Base-by-base conservation (phyloP, 2,113 vertebrate genomes). In the Lanius ludovicianus region DNA sequence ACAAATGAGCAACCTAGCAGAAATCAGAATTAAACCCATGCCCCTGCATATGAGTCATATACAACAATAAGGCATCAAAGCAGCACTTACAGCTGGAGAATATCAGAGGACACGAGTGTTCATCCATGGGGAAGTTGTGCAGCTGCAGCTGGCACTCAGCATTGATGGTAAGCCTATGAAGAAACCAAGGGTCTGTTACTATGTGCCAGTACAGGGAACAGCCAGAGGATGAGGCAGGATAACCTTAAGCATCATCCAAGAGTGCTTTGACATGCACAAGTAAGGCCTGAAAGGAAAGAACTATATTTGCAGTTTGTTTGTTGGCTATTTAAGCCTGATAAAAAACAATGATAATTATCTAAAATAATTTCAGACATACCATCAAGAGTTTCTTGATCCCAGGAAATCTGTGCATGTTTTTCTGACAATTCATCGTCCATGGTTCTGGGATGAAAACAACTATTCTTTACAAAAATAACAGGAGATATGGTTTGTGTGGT, bases 71-170 rank as follows among this genome's bases (percentile, higher is more conserved):
- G 31, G 25, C 47, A 67, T 50, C 42, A 63, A 84, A 85, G 30
- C 28, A 93, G 82, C 98, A 99, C 99, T 99, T 98, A 99, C 99
- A 99, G 98, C 99, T 99, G 95, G 99, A 99, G 98, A 99, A 99
- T 95, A 99, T 98, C 96, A 99, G 98, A 1, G 99, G 99, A 92
- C 99, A 99, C 1, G 99, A 99, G 86, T 99, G 99, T 52, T 99
- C 98, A 83, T 99, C 99, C 99, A 99, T 99, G 39, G 99, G 99
- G 90, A 99, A 99, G 98, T 99, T 99, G 96, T 99, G 99, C 30
- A 99, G 98, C 96, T 99, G 99, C 71, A 99, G 98, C 97, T 99
- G 99, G 91, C 99, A 99, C 86, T 99, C 99, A 4, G 99, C 99
- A 0, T 99, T 99, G 95, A 99, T 99, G 70, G 99, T 99, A 57